These are phyloP conservation scores for Limosa lapponica DNA, from an alignment of 2,797 vertebrate genomes.

Conservation along the genomic window DNA sequence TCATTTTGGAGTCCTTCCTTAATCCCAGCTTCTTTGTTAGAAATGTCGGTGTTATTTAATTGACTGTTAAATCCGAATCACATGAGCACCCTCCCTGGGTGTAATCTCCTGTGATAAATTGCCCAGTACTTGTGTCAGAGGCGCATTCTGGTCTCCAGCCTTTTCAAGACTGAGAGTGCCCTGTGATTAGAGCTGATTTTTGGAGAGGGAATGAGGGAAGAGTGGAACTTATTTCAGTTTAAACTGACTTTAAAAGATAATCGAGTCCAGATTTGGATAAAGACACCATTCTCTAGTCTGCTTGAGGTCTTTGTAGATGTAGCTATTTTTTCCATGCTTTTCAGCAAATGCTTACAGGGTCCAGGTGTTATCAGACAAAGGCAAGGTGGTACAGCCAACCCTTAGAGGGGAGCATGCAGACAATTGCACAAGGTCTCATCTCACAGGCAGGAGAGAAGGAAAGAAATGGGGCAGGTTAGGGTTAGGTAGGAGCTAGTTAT, in stretches of 20 bases:
- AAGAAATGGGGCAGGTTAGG: not conserved
- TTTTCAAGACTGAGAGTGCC: not conserved
- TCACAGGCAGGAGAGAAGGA: not conserved
- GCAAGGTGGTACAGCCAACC: not conserved
- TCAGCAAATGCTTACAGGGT: not conserved
- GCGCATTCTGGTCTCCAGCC: not conserved
- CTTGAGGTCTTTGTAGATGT: not conserved
- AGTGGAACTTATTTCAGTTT: not conserved
- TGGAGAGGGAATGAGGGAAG: not conserved
- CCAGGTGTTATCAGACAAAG: not conserved
- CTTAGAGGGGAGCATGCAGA: not conserved
- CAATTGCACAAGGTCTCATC: not conserved
- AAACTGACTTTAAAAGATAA: not conserved
- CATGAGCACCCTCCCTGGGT: conserved; percentile 29
- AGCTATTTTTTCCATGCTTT: not conserved
- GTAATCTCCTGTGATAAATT: conserved; percentile 58
- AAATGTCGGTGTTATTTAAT: conserved; percentile 41
- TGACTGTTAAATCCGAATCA: conserved; percentile 61
- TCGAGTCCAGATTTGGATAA: not conserved
- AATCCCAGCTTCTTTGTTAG: conserved; percentile 33
- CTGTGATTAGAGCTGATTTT: not conserved
- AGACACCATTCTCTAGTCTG: not conserved
- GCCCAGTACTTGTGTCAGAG: not conserved
- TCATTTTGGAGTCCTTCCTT: conserved; percentile 30
- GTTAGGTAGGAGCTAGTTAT: not conserved